These are phyloP conservation scores for Leucosticte australis DNA, from an alignment of 2,113 vertebrate species.

Conservation along the genomic window DNA sequence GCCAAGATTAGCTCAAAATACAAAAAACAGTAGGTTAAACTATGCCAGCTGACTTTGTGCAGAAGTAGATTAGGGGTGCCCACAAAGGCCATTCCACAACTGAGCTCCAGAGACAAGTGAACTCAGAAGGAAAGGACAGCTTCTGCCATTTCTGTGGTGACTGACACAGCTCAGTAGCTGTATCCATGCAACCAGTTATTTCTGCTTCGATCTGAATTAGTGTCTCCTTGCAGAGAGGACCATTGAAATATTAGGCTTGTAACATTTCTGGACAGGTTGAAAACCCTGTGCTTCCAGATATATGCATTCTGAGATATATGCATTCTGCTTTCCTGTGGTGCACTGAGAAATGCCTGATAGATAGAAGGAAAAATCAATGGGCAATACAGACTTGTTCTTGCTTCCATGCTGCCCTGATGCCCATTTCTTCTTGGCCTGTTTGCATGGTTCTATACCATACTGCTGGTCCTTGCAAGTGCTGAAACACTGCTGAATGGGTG, in stretches of 20 bases:
- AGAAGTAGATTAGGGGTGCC: neutral
- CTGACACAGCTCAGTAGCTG: neutral
- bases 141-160: neutral
- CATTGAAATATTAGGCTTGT: neutral
- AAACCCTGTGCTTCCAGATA: neutral
- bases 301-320: neutral
- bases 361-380: neutral
- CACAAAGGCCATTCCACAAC: neutral
- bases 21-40: neutral
- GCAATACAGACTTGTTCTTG: neutral
- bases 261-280: neutral
- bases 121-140: neutral
- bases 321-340: neutral
- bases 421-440: neutral
- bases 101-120: neutral
- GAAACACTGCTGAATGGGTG: neutral
- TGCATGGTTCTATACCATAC: neutral
- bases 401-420: neutral
- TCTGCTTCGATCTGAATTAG: neutral
- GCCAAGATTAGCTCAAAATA: neutral
- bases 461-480: neutral
- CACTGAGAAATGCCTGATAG: neutral
- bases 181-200: neutral
- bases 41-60: neutral
- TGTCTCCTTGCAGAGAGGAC: neutral